Evolutionary conservation across 2,888 invertebrate genomes (phyloP).

Genomic region (Epiblema foenella): DNA sequence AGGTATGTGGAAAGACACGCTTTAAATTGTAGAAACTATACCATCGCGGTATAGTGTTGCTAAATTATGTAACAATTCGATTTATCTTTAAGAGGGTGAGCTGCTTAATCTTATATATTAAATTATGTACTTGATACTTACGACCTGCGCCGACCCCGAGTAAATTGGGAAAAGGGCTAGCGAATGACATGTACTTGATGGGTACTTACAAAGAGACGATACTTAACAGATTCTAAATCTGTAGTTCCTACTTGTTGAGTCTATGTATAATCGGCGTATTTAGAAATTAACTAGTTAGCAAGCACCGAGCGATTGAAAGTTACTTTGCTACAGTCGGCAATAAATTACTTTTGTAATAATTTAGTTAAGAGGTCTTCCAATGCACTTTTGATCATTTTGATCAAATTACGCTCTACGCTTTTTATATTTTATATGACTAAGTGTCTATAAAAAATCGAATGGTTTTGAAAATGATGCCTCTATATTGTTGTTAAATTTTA

Average conservation of each 20-base stretch:
- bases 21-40: no score
- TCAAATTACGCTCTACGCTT: background rate
- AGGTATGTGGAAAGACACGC: no score
- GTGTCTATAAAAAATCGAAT: background rate
- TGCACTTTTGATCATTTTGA: background rate
- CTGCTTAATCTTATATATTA: no score
- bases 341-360: conserved; percentile 1
- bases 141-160: no score
- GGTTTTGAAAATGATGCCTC: conserved; percentile 7
- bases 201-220: background rate
- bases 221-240: no score
- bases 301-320: background rate
- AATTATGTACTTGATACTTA: no score
- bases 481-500: background rate
- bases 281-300: background rate
- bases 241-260: background rate
- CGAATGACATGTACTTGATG: no score
- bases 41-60: no score
- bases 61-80: no score
- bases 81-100: no score
- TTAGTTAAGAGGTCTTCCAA: conserved; percentile 21
- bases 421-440: conserved; percentile 1
- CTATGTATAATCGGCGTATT: background rate
- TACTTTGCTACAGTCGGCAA: background rate
- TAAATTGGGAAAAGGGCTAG: no score